Conservation (phyloP, 2,113 vertebrate species). For the Apus apus region DNA sequence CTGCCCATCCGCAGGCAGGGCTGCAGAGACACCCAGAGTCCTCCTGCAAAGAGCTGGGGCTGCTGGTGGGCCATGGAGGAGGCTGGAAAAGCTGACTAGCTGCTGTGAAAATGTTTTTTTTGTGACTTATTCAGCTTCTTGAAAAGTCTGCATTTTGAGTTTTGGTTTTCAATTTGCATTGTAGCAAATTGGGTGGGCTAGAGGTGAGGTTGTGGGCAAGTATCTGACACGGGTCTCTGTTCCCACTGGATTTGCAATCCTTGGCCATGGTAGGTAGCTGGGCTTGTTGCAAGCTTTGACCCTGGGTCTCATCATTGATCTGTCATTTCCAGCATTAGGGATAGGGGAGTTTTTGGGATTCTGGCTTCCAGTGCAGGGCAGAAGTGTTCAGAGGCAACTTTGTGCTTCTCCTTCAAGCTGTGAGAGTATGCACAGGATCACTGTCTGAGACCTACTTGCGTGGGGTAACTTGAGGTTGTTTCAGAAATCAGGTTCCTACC, state of each 20-base stretch:
- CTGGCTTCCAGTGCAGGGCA: neutral
- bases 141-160: neutral
- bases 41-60: neutral
- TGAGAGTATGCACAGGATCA: neutral
- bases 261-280: neutral
- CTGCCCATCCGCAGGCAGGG: neutral
- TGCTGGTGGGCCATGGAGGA: neutral
- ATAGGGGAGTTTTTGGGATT: neutral
- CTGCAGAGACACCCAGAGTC: fast-evolving
- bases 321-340: neutral
- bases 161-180: neutral
- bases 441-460: neutral
- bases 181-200: neutral
- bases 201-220: neutral
- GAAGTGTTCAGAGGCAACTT: neutral
- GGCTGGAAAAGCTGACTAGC: neutral
- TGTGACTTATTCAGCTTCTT: neutral
- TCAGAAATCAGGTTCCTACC: neutral
- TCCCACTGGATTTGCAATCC: neutral
- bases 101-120: neutral
- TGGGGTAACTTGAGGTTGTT: neutral
- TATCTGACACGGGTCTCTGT: neutral
- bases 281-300: neutral
- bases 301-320: neutral
- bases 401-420: neutral